Evolutionary conservation across 2,113 vertebrate genomes (phyloP), one percentile per base, ranked within the genome.

Genomic region (Centropus bengalensis): DNA sequence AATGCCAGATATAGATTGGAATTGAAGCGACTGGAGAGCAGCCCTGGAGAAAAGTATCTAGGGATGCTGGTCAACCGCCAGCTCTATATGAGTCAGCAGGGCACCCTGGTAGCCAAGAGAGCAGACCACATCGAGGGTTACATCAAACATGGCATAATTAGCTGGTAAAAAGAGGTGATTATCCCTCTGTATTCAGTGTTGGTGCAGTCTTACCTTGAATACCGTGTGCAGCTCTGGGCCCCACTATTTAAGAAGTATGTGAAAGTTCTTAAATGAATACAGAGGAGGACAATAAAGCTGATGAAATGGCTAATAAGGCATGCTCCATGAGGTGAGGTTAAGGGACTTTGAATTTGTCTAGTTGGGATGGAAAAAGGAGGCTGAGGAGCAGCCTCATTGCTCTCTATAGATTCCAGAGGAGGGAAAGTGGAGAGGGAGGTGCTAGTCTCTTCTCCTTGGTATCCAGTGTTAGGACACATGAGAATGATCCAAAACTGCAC

Each of bases 121-220:
- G 3, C 16, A 74, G 74, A 62, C 5, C 1, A 0, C 47, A 32
- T 28, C 33, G 16, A 3, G 1, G 28, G 26, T 9, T 69, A 2
- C 64, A 60, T 33, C 64, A 49, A 49, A 49, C 47, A 87, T 4
- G 24, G 51, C 0, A 0, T 4, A 28, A 71, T 4, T 40, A 55
- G 18, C 4, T 0, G 0, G 15, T 22, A 8, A 78, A 23, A 69
- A 69, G 45, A n/a, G 5, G 3, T 7, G 12, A 55, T 47, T 63
- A 3, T 45, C 16, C 12, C 1, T 0, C 23, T 49, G 5, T 38
- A 5, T 21, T 38, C 0, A 0, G 14, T 3, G 0, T 3, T 24
- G 10, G 14, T 38, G 10, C 6, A 1, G n/a, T 5, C 26, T 38
- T 30, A 58, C 15, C n/a, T 42, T 7, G 22, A 47, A 2, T 5